Conservation (phyloP, 2,888 invertebrate genomes). For the Octodonta nipae region DNA sequence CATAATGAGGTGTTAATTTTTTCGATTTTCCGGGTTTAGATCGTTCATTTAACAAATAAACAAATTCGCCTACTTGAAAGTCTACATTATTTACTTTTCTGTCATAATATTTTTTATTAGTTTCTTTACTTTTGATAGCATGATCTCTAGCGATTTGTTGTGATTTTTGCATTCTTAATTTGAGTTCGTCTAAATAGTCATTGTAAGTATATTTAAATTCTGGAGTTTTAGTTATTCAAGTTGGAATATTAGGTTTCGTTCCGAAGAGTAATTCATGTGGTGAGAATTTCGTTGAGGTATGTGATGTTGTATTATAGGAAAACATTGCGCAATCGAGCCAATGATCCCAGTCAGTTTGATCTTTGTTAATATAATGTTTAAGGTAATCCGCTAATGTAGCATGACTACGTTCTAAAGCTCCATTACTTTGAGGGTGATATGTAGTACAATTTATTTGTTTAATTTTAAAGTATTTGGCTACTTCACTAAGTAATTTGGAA, state of each 20-base stretch:
- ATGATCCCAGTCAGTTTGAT: slow-evolving; percentile 26
- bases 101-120: slow-evolving; percentile 19
- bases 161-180: slow-evolving; percentile 14
- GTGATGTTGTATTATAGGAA: slow-evolving; percentile 22
- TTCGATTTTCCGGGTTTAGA: slow-evolving; percentile 8
- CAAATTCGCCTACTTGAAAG: slow-evolving; percentile 9
- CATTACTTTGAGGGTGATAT: slow-evolving; percentile 22
- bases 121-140: slow-evolving; percentile 13
- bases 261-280: slow-evolving; percentile 26
- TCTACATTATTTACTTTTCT: slow-evolving; percentile 8
- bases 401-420: slow-evolving; percentile 6
- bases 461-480: slow-evolving; percentile 22
- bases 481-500: slow-evolving; percentile 23
- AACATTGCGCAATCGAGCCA: slow-evolving; percentile 22
- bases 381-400: slow-evolving; percentile 5
- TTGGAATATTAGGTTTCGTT: slow-evolving; percentile 18
- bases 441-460: slow-evolving; percentile 21
- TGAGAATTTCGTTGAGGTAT: slow-evolving; percentile 24
- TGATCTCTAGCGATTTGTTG: slow-evolving; percentile 15
- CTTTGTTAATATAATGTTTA: slow-evolving; percentile 24
- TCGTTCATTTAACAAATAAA: slow-evolving; percentile 8
- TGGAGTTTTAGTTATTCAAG: slow-evolving; percentile 17
- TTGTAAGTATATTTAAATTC: slow-evolving; percentile 21
- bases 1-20: slow-evolving; percentile 10
- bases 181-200: slow-evolving; percentile 18